phyloP scores from a whole-genome alignment of 2,888 invertebrate genomes.

The Listrodromus nycthemerus region DNA sequence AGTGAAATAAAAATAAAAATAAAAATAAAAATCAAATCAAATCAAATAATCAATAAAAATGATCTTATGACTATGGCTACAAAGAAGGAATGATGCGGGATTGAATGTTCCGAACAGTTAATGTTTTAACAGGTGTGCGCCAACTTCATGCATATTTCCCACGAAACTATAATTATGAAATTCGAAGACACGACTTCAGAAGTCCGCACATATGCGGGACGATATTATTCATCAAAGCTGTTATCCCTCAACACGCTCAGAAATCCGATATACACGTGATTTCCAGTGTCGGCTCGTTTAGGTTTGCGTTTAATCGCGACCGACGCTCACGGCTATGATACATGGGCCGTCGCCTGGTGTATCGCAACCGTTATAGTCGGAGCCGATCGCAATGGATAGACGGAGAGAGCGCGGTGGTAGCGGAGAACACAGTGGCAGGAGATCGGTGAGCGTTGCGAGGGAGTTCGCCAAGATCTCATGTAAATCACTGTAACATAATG shows the following conservation, averaged over 20 bases:
- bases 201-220: neutral
- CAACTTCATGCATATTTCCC: too few relatives aligned
- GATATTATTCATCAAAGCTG: neutral
- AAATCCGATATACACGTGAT: neutral
- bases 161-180: too few relatives aligned
- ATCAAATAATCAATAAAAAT: too few relatives aligned
- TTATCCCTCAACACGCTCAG: neutral
- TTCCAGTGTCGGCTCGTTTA: conserved; percentile 2
- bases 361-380: conserved; percentile 30
- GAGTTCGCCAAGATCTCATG: conserved; percentile 80
- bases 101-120: too few relatives aligned
- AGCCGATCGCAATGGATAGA: neutral
- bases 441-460: conserved; percentile 64
- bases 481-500: conserved; percentile 80
- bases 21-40: too few relatives aligned
- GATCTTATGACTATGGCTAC: too few relatives aligned
- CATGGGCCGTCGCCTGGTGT: conserved; percentile 39
- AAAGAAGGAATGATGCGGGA: too few relatives aligned
- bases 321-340: conserved; percentile 27
- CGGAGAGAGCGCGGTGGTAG: conserved; percentile 2
- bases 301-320: conserved; percentile 39
- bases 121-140: too few relatives aligned
- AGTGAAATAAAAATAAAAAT: too few relatives aligned
- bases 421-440: conserved; percentile 20
- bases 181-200: too few relatives aligned